Percentiles rank a stretch among this genome's conserved stretches.
phyloP scores from a whole-genome alignment of 2,797 vertebrate genomes.

The Bryconaethiops microstoma region DNA sequence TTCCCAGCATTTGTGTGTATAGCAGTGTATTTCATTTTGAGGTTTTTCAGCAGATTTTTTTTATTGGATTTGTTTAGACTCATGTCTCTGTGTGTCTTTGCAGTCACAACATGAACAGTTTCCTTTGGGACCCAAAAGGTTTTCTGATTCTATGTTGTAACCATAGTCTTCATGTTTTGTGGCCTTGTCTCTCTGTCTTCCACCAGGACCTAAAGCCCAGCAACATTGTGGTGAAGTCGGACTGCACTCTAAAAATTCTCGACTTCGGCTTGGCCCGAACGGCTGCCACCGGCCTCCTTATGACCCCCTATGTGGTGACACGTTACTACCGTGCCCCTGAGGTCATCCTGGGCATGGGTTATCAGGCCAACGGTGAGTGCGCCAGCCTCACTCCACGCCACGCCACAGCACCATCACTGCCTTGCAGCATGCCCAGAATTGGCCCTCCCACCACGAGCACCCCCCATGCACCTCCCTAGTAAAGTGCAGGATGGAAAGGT shows the following conservation, averaged over 20 bases:
- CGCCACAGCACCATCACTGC: neutral
- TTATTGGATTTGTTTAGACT: no score
- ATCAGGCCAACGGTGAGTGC: conserved; percentile 97
- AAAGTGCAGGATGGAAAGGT: conserved; percentile 49
- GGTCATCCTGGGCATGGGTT: conserved; percentile 99
- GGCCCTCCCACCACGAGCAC: conserved; percentile 33
- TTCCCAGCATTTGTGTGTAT: no score
- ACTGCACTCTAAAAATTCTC: conserved; percentile 98
- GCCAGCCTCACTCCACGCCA: no score
- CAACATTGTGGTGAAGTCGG: conserved; percentile 99
- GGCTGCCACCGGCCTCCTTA: conserved; percentile 97
- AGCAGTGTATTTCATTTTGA: no score
- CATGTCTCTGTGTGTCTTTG: no score
- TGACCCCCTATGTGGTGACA: conserved; percentile 99
- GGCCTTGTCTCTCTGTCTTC: no score
- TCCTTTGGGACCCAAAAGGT: no score
- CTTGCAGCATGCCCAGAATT: conserved; percentile 54
- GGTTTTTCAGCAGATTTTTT: no score
- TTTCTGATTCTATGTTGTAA: no score
- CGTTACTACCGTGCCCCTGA: conserved; percentile 99
- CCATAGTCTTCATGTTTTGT: no score
- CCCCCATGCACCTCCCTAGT: conserved; percentile 50
- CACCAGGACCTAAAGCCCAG: conserved; percentile 96
- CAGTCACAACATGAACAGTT: no score
- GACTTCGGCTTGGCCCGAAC: conserved; percentile 98